Conservation (phyloP, 2,888 invertebrate genomes). For the Idaea straminata region DNA sequence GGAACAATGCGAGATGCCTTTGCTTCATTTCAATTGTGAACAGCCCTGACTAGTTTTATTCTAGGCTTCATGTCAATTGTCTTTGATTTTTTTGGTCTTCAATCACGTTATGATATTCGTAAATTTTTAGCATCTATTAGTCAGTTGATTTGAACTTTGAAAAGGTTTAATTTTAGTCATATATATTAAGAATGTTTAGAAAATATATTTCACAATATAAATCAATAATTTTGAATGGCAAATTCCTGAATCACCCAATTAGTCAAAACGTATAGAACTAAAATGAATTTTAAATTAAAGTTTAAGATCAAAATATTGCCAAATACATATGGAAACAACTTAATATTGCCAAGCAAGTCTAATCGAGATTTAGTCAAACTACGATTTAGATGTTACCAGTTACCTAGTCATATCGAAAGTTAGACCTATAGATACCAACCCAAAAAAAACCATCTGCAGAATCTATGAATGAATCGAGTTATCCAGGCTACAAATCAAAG, state of each 20-base stretch:
- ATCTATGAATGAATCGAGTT: not conserved
- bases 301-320: no score
- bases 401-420: no score
- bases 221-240: not conserved
- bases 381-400: no score
- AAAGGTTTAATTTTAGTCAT: not conserved
- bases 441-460: not conserved
- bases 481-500: not conserved
- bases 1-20: slow-evolving; percentile 74
- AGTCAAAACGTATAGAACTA: no score
- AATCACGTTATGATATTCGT: not conserved
- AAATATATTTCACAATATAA: not conserved
- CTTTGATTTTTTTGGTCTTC: slow-evolving; percentile 4
- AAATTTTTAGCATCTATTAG: not conserved
- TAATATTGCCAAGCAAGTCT: no score
- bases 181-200: not conserved
- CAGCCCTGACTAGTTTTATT: slow-evolving; percentile 43
- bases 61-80: slow-evolving; percentile 22
- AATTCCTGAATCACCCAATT: not conserved
- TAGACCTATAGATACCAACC: no score
- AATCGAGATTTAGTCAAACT: no score
- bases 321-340: no score
- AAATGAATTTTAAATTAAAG: no score
- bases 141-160: not conserved
- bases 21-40: slow-evolving; percentile 72